phyloP scores from a whole-genome alignment of 2,113 vertebrate species.

The Caretta caretta region DNA sequence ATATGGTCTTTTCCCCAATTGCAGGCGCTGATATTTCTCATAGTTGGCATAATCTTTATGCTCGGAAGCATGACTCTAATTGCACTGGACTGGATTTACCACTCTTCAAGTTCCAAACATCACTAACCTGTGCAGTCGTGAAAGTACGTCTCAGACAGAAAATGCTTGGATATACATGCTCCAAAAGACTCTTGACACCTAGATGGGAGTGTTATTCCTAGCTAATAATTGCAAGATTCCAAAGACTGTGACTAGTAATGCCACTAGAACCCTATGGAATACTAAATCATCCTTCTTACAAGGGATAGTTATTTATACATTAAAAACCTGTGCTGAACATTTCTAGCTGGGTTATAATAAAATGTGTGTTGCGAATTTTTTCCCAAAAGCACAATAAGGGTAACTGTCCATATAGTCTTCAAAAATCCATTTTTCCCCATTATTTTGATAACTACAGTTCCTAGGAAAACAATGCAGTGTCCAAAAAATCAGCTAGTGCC shows the following conservation, averaged over 20 bases:
- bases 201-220: conserved; percentile 63
- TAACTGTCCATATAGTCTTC: conserved; percentile 42
- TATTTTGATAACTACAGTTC: conserved; percentile 16
- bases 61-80: conserved; percentile 95
- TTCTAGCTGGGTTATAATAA: conserved; percentile 60
- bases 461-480: conserved; percentile 24
- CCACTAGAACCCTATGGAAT: conserved; percentile 45
- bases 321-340: conserved; percentile 54
- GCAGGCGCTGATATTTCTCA: conserved; percentile 91
- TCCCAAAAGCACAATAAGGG: conserved; percentile 22
- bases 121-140: conserved; percentile 72
- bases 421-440: conserved; percentile 13
- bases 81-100: conserved; percentile 94
- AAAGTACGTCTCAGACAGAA: conserved; percentile 28
- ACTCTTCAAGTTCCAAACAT: conserved; percentile 83
- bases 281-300: conserved; percentile 47
- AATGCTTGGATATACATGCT: conserved; percentile 61
- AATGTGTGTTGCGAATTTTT: conserved; percentile 38
- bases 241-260: conserved; percentile 74
- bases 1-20: conserved; percentile 42
- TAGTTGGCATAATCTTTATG: conserved; percentile 94
- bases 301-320: conserved; percentile 63
- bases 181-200: conserved; percentile 47
- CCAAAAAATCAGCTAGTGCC: neutral
- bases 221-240: conserved; percentile 70